Evolutionary conservation across 2,888 invertebrate genomes (phyloP).

Genomic region (Adela reaumurella): DNA sequence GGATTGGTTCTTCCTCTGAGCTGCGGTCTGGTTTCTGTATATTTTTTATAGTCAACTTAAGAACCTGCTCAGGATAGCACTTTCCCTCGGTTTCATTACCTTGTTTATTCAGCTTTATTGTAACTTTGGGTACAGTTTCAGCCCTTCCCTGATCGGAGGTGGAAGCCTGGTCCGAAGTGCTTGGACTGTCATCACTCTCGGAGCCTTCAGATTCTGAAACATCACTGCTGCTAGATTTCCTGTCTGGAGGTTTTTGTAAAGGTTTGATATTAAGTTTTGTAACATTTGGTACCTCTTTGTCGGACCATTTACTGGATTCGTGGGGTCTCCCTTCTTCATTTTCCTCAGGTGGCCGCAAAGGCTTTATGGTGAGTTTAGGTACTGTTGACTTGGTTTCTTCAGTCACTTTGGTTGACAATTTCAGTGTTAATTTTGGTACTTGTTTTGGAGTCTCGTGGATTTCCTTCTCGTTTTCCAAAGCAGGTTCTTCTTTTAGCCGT

Average conservation of each 20-base stretch:
- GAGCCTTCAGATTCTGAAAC: conserved; percentile 52
- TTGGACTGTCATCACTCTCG: conserved; percentile 52
- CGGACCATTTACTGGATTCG: conserved; percentile 11
- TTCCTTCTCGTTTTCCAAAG: not conserved
- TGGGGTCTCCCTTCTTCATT: conserved; percentile 16
- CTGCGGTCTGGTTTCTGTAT: conserved; percentile 32
- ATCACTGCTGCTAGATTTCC: conserved; percentile 51
- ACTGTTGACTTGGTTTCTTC: conserved; percentile 38
- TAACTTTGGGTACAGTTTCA: conserved; percentile 43
- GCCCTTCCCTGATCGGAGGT: conserved; percentile 35
- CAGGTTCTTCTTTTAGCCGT: not conserved
- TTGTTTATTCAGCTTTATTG: conserved; percentile 44
- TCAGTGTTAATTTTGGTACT: conserved; percentile 51
- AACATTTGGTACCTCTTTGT: conserved; percentile 33
- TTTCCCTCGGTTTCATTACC: conserved; percentile 42
- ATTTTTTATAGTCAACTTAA: conserved; percentile 41
- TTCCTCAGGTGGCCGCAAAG: conserved; percentile 22
- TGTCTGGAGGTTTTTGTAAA: conserved; percentile 41
- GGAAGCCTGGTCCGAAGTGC: conserved; percentile 41
- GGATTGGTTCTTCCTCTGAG: conserved; percentile 26
- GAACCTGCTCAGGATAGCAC: conserved; percentile 41
- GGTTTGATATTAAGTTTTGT: conserved; percentile 51
- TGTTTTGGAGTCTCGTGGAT: conserved; percentile 21
- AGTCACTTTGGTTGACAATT: conserved; percentile 31
- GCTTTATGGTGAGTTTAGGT: conserved; percentile 42